Base-by-base conservation (phyloP, 1,140 invertebrate genomes). In the Hetaerina americana region DNA sequence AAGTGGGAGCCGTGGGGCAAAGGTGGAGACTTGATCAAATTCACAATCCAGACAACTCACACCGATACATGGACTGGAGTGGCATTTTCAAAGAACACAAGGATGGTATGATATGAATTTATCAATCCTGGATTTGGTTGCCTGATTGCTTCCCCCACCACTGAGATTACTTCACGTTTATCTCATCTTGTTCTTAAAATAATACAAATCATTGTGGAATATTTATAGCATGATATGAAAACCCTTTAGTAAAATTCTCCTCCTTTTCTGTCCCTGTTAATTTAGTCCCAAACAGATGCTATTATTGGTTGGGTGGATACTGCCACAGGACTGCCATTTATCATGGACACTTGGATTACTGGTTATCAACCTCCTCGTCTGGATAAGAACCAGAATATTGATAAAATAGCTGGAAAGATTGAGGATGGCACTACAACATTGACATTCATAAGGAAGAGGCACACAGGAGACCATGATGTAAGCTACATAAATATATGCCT, bases 11-110 rank as follows among this genome's bases (percentile, higher is more conserved):
- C 75, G 82, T 90, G 5, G 87, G 89, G 8, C 83, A 83, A 73
- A 25, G 27, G 25, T 15, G 86, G 87, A 76, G 93, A 96, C 78
- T 86, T 89, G 26, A 89, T 98, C 68, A 84, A 86, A 26, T 98
- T 98, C 81, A 92, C 89, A 1, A 89, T 98, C n/a, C 86, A 88
- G 22, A 95, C 93, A 0, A 89, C 86, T 12, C 84, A 94, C 73
- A 88, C 86, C 0, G 88, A 94, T 72, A 85, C 87, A 15, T 98
- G 96, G 96, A 96, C 95, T 1, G 96, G 95, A 1, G 93, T 98
- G 74, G 95, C 91, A 15, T 96, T 98, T 80, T 95, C 93, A 27
- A 85, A 93, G 71, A 89, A 94, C 77, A 88, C 88, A 72, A 89
- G 87, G 78, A 96, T 96, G 94, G 90, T 92, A 79, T n/a, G n/a